A percentile compares a stretch with the other conserved stretches of the same genome.
Evolutionary conservation across 2,113 vertebrate genomes (phyloP).

Genomic region (Mirza zaza): DNA sequence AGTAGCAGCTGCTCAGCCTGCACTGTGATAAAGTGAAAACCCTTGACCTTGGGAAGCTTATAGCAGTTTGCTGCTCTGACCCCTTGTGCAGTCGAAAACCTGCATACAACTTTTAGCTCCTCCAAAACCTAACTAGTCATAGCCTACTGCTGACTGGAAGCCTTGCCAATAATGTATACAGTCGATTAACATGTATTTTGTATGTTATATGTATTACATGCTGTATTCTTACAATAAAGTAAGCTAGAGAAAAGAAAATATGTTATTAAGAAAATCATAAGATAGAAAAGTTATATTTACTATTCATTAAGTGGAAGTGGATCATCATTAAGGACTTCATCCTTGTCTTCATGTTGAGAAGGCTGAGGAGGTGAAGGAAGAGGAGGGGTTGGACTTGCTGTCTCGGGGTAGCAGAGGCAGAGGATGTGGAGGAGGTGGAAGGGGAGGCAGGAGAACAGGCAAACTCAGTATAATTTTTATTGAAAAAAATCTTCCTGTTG

Average conservation of each 20-base stretch:
- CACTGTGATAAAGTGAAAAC: neutral
- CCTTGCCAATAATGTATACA: neutral
- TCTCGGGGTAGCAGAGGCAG: neutral
- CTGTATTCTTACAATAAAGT: neutral
- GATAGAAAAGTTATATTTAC: neutral
- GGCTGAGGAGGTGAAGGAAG: neutral
- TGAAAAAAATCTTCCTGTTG: neutral
- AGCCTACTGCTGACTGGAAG: neutral
- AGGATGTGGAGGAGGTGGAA: neutral
- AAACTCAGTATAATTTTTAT: neutral
- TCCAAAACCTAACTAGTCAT: neutral
- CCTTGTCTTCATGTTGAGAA: neutral
- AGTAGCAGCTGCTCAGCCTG: neutral
- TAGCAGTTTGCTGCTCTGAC: neutral
- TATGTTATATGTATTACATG: neutral
- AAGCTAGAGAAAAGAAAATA: neutral
- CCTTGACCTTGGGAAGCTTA: neutral
- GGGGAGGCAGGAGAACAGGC: neutral
- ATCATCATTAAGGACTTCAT: neutral
- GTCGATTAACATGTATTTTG: neutral
- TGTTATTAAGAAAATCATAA: neutral
- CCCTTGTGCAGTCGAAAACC: neutral
- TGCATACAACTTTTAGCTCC: neutral
- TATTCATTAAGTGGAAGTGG: neutral
- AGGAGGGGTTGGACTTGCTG: neutral